These are phyloP conservation scores for Muscidifurax raptorellus DNA, from an alignment of 1,140 invertebrate genomes.

Conservation along the genomic window DNA sequence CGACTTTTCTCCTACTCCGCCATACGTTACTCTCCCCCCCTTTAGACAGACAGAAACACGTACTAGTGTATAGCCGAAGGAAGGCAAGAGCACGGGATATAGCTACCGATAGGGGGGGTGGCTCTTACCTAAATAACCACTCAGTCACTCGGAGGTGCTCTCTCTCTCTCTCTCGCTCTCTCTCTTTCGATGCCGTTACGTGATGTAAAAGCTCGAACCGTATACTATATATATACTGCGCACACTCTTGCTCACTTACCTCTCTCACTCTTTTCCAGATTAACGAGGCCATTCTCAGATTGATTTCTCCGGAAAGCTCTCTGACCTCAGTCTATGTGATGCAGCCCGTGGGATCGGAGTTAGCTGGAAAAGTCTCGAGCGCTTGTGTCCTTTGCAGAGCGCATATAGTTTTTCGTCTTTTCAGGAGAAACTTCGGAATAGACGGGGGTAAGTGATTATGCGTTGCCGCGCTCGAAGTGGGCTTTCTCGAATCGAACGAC, in stretches of 20 bases:
- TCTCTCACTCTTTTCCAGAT: conserved; percentile 62
- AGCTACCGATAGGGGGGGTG: conserved; percentile 57
- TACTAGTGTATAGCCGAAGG: neutral
- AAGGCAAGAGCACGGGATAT: neutral
- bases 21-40: conserved; percentile 9
- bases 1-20: conserved; percentile 33
- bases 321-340: neutral
- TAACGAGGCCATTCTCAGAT: conserved; percentile 74
- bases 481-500: too few relatives aligned
- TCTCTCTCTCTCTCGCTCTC: too few relatives aligned
- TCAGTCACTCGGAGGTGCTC: conserved; percentile 72
- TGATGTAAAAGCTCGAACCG: conserved; percentile 69
- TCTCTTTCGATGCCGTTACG: conserved; percentile 69
- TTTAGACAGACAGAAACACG: neutral
- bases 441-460: too few relatives aligned
- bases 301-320: conserved; percentile 70
- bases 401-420: too few relatives aligned
- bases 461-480: too few relatives aligned
- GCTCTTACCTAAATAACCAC: conserved; percentile 77
- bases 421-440: too few relatives aligned
- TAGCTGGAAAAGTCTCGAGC: too few relatives aligned
- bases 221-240: too few relatives aligned
- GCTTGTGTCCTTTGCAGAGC: too few relatives aligned
- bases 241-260: conserved; percentile 37
- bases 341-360: too few relatives aligned